Evolutionary conservation across 2,797 vertebrate genomes (phyloP).

Genomic region (Rhabdophis nuchalis): DNA sequence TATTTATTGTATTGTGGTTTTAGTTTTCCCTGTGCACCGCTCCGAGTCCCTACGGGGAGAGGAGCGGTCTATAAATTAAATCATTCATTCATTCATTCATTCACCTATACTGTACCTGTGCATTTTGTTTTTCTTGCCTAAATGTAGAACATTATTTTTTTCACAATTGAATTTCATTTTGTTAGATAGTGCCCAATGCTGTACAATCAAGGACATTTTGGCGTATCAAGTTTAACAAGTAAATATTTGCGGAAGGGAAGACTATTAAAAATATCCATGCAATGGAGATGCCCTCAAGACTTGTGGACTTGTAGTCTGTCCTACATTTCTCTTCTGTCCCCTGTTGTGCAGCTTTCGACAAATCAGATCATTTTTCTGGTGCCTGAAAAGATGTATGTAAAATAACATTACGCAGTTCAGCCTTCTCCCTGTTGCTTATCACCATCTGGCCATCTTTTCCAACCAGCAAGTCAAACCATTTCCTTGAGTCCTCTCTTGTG

Average conservation of each 20-base stretch:
- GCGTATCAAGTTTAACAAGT: background rate
- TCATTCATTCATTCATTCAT: too few relatives aligned
- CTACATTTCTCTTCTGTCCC: background rate
- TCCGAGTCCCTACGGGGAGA: too few relatives aligned
- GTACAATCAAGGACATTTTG: background rate
- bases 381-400: background rate
- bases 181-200: too few relatives aligned
- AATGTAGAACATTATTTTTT: too few relatives aligned
- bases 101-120: too few relatives aligned
- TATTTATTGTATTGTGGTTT: too few relatives aligned
- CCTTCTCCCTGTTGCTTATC: background rate
- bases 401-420: background rate
- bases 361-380: background rate
- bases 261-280: background rate
- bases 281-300: background rate
- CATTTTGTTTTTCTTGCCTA: too few relatives aligned
- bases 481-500: background rate
- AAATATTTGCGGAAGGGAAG: background rate
- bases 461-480: background rate
- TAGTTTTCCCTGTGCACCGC: too few relatives aligned
- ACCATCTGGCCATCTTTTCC: background rate
- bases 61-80: too few relatives aligned
- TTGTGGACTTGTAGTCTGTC: background rate
- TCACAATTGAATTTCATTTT: too few relatives aligned
- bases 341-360: background rate